These are phyloP conservation scores for Lophochroa leadbeateri DNA, from an alignment of 2,113 vertebrate genomes.

Conservation along the genomic window DNA sequence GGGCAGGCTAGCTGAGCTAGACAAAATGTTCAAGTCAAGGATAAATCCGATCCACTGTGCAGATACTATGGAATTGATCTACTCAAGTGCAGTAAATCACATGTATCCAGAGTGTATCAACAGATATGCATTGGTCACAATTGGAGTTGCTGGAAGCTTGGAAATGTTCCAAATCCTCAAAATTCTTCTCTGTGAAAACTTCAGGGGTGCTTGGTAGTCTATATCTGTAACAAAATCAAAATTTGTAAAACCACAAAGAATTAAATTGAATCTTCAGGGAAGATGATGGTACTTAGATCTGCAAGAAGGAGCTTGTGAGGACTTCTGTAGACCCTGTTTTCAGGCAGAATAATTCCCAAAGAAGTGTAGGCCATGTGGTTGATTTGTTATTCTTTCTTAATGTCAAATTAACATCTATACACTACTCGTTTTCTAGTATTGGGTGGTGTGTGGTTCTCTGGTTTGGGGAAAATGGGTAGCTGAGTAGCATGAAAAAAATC, in stretches of 20 bases:
- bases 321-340: neutral
- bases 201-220: neutral
- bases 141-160: neutral
- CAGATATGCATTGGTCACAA: neutral
- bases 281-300: no score
- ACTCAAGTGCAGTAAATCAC: neutral
- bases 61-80: neutral
- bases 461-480: neutral
- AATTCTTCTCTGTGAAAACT: neutral
- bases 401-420: neutral
- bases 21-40: neutral
- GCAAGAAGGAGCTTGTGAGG: neutral
- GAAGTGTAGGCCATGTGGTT: rapidly evolving
- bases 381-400: neutral
- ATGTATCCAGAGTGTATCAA: neutral
- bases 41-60: neutral
- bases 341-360: neutral
- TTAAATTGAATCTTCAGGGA: neutral
- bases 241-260: neutral
- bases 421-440: neutral
- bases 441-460: neutral
- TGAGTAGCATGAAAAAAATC: neutral
- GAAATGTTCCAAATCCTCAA: neutral
- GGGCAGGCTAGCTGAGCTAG: neutral
- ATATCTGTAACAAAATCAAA: neutral